A percentile compares a stretch with the other conserved stretches of the same genome.
phyloP scores from a whole-genome alignment of 2,113 vertebrate species.

The Erythrolamprus reginae region DNA sequence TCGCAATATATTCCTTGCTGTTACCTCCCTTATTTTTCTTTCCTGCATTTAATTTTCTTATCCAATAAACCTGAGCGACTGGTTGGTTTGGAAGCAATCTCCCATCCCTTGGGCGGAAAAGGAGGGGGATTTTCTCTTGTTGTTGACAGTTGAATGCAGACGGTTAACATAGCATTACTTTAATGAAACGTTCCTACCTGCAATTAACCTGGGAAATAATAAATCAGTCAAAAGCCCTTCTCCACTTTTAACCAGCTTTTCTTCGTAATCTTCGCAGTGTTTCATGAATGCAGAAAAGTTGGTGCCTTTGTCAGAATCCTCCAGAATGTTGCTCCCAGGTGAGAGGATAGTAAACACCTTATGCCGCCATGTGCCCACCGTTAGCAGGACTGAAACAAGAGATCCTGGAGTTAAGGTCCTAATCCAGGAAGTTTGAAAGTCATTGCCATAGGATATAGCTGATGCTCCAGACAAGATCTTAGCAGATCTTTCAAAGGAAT shows the following conservation, averaged over 20 bases:
- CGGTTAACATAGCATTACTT: conserved; percentile 16
- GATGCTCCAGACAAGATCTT: not conserved
- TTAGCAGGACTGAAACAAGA: not conserved
- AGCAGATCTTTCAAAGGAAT: not conserved
- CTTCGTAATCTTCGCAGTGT: not conserved
- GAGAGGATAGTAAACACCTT: not conserved
- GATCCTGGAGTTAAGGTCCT: not conserved
- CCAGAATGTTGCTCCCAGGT: not conserved
- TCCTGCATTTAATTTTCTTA: conserved; percentile 5
- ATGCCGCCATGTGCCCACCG: not conserved
- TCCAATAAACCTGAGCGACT: conserved; percentile 24
- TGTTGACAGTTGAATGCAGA: conserved; percentile 14
- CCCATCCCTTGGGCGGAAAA: not conserved
- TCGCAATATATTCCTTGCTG: not conserved
- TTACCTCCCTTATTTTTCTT: conserved; percentile 13
- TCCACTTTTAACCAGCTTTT: conserved; percentile 6
- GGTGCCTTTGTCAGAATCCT: not conserved
- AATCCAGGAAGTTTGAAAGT: not conserved
- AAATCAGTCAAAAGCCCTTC: conserved; percentile 19
- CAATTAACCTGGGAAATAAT: conserved; percentile 21
- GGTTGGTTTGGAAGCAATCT: conserved; percentile 22
- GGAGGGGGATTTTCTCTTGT: not conserved
- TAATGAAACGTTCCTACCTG: conserved; percentile 12
- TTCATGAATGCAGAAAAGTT: not conserved
- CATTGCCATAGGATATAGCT: not conserved